Conservation (phyloP, 1,140 invertebrate species). For the Lutraria rhynchaena region DNA sequence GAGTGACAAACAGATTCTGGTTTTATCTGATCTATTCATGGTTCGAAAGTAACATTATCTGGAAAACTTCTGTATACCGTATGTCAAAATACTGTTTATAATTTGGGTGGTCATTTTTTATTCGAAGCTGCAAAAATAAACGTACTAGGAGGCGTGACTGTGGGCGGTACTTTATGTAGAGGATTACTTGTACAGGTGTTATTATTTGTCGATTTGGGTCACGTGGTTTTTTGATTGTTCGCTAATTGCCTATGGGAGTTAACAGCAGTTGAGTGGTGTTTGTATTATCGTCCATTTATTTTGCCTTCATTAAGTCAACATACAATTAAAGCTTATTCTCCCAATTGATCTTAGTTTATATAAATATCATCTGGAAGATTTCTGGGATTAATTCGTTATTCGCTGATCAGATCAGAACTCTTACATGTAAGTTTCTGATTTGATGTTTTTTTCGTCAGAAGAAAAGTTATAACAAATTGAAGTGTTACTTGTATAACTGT, state of each 20-base stretch:
- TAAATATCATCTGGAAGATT: conserved; percentile 37
- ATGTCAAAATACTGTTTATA: conserved; percentile 72
- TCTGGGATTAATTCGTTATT: conserved; percentile 35
- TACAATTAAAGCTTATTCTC: conserved; percentile 46
- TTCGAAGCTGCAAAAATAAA: conserved; percentile 77
- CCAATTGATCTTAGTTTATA: conserved; percentile 35
- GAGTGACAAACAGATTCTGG: conserved; percentile 17
- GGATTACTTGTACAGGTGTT: conserved; percentile 56
- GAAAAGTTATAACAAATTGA: too few species aligned
- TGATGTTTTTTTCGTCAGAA: too few species aligned
- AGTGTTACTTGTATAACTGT: too few species aligned
- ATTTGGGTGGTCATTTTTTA: conserved; percentile 76
- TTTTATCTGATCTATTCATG: conserved; percentile 41
- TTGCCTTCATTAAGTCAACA: conserved; percentile 71
- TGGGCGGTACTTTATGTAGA: conserved; percentile 74
- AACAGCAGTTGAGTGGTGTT: conserved; percentile 48
- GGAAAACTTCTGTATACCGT: conserved; percentile 28
- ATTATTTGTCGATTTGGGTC: conserved; percentile 63
- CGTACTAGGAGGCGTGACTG: conserved; percentile 72
- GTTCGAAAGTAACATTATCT: conserved; percentile 57
- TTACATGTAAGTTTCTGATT: too few species aligned
- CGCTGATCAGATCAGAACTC: too few species aligned
- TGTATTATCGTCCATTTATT: conserved; percentile 70
- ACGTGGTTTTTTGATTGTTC: conserved; percentile 63
- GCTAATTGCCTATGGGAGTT: conserved; percentile 62